These are phyloP conservation scores for Pangasius macronema DNA, from an alignment of 2,797 vertebrate species.

Conservation along the genomic window DNA sequence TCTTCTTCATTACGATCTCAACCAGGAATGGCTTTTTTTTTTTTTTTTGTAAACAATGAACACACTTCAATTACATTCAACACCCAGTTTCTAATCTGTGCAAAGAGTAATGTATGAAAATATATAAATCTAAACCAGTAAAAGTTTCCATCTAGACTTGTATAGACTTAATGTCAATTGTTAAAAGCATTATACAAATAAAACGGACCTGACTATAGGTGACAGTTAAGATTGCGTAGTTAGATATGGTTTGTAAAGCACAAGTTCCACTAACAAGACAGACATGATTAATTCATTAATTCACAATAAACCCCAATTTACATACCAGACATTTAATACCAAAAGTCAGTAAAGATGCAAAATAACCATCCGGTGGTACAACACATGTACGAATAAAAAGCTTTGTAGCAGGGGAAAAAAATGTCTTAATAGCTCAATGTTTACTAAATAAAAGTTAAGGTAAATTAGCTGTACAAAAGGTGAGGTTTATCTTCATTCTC, in stretches of 20 bases:
- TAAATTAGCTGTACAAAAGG: conserved; percentile 19
- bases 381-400: neutral
- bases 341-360: neutral
- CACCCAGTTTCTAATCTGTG: neutral
- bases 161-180: too few species aligned
- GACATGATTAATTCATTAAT: neutral
- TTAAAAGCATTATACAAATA: too few species aligned
- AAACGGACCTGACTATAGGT: too few species aligned
- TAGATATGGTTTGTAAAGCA: neutral
- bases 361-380: neutral
- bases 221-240: neutral
- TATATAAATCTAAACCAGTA: too few species aligned
- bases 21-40: too few species aligned
- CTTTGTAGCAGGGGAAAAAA: neutral
- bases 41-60: too few species aligned
- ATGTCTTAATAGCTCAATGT: neutral
- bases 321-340: neutral
- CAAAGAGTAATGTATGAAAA: neutral
- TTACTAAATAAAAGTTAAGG: neutral
- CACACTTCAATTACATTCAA: neutral
- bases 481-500: neutral
- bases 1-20: neutral
- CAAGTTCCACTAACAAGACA: neutral
- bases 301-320: neutral
- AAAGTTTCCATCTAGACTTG: neutral